Base-by-base conservation (phyloP, 2,888 invertebrate species). In the Micoletzkya japonica region DNA sequence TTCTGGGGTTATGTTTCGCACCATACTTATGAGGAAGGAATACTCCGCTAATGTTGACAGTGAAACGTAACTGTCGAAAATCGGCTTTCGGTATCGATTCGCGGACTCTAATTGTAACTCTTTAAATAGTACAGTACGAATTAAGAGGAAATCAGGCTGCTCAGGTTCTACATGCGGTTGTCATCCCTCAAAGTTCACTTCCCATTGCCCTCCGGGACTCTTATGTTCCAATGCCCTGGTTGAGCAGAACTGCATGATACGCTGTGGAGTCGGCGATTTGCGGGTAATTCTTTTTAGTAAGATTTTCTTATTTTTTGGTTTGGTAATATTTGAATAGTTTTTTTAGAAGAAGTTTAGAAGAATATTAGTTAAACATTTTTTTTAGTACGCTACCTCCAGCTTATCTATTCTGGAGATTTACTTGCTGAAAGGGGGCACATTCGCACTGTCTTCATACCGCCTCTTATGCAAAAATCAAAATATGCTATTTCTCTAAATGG, bases 91-190 rank as follows among this genome's bases (percentile, higher is more conserved):
- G n/a, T n/a, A n/a, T n/a, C n/a, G n/a, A n/a, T n/a, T n/a, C n/a
- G n/a, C n/a, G n/a, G n/a, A n/a, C n/a, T n/a, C n/a, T n/a, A n/a
- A n/a, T n/a, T n/a, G n/a, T n/a, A n/a, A n/a, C n/a, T n/a, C n/a
- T n/a, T n/a, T n/a, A n/a, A n/a, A n/a, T n/a, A n/a, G n/a, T n/a
- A n/a, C n/a, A n/a, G n/a, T n/a, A n/a, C n/a, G n/a, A 52, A 14
- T 52, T n/a, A 14, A 14, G 14, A 14, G 26, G 24, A 6, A n/a
- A 52, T 37, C 7, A 28, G 10, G 4, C 2, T 59, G 24, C 3
- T n/a, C 60, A 60, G 60, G 60, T 44, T 39, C 60, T 4, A 37
- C 28, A 4, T 60, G 60, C 28, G 60, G 60, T 28, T 60, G 60
- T n/a, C 2, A 37, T 1, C n/a, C 28, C 28, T 60, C 60, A 0